A percentile compares a stretch with the other conserved stretches of the same genome.
These are phyloP conservation scores for Adelphocoris suturalis DNA, from an alignment of 2,888 invertebrate genomes.

Conservation along the genomic window DNA sequence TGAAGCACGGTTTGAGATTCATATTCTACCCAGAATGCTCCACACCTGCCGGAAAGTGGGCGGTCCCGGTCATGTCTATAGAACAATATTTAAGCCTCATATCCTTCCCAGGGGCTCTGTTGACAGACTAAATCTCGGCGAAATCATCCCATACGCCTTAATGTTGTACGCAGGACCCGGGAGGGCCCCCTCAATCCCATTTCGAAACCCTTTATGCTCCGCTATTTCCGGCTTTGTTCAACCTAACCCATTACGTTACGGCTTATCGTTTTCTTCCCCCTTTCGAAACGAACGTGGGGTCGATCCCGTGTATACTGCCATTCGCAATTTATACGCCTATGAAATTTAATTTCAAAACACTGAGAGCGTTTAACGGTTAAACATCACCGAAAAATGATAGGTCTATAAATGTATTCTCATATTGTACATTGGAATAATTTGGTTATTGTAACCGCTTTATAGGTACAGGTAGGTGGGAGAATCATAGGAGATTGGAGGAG, in stretches of 20 bases:
- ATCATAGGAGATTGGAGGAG: too few relatives aligned
- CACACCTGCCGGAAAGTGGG: background rate
- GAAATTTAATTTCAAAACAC: slow-evolving; percentile 29
- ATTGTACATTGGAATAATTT: too few relatives aligned
- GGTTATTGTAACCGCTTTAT: too few relatives aligned
- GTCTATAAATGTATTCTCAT: too few relatives aligned
- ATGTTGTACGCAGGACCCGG: background rate
- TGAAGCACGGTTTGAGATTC: too few relatives aligned
- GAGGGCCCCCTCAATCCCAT: slow-evolving; percentile 5
- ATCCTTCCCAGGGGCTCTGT: slow-evolving; percentile 26
- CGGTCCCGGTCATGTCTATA: background rate
- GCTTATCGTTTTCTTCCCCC: slow-evolving; percentile 42
- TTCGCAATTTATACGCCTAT: slow-evolving; percentile 26
- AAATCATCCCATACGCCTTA: slow-evolving; percentile 26
- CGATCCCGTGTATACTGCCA: background rate
- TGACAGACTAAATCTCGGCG: slow-evolving; percentile 27
- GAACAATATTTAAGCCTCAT: slow-evolving; percentile 37
- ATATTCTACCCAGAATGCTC: too few relatives aligned
- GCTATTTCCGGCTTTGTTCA: slow-evolving; percentile 39
- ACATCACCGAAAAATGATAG: too few relatives aligned
- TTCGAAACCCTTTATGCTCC: slow-evolving; percentile 23
- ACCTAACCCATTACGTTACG: slow-evolving; percentile 39
- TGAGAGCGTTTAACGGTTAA: slow-evolving; percentile 18
- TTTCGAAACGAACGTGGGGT: slow-evolving; percentile 33
- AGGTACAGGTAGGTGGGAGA: too few relatives aligned